Evolutionary conservation across 2,113 vertebrate species (phyloP).

Genomic region (Xiphophorus couchianus): DNA sequence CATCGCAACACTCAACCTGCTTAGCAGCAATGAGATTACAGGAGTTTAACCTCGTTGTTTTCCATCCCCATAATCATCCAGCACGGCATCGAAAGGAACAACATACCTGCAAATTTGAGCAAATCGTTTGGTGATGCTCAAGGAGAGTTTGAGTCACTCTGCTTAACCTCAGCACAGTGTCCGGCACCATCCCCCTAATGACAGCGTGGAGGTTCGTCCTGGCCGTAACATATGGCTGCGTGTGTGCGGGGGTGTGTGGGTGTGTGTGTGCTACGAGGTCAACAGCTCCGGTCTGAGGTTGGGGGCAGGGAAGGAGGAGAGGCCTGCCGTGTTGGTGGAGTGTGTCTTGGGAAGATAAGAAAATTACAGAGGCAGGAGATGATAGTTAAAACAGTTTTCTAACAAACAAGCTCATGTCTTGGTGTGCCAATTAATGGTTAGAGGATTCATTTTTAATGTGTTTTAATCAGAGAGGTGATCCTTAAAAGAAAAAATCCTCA

Average conservation of each 20-base stretch:
- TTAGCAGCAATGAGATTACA: conserved; percentile 35
- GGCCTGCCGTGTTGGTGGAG: conserved; percentile 37
- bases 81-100: background rate
- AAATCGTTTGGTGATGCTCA: conserved; percentile 15
- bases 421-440: background rate
- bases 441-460: background rate
- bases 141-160: conserved; percentile 12
- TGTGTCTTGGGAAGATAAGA: conserved; percentile 68
- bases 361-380: conserved; percentile 45
- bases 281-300: conserved; percentile 52
- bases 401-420: conserved; percentile 16
- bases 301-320: conserved; percentile 40
- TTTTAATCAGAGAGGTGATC: background rate
- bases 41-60: conserved; percentile 1
- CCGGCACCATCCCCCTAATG: conserved; percentile 66
- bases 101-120: conserved; percentile 42
- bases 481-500: background rate
- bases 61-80: background rate
- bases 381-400: conserved; percentile 40
- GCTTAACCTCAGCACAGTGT: conserved; percentile 50
- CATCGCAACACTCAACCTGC: conserved; percentile 53
- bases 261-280: conserved; percentile 61
- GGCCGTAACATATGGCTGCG: conserved; percentile 69
- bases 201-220: conserved; percentile 52
- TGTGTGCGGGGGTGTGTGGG: background rate